Base-by-base conservation (phyloP, 2,113 vertebrate genomes). In the Dryoscopus gambensis region DNA sequence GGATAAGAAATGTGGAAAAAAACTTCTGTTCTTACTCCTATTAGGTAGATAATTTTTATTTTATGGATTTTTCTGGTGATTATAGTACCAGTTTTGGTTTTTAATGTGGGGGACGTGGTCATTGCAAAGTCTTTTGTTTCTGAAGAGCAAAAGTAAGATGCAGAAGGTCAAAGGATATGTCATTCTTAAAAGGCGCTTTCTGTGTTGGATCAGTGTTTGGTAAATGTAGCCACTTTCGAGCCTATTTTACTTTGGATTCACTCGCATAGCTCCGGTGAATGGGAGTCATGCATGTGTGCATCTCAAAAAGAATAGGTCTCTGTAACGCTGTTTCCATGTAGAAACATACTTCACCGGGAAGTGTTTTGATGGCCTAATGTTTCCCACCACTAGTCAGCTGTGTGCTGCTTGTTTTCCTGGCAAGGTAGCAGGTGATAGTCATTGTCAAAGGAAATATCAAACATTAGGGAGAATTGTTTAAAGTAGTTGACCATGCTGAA, bases 161-260 rank as follows among this genome's bases (percentile, higher is more conserved):
- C 78, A 70, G 74, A 35, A 83, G 68, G 71, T 82, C 42, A 28
- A 87, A 93, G 62, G 74, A 65, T 55, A 19, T 81, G 65, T 93
- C 42, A 39, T 71, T 80, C 62, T 67, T 67, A 87, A 89, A 92
- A 85, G 62, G 30, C 4, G 0, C 59, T 92, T 70, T 89, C 74
- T 93, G 42, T 87, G 50, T 75, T 67, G 62, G 57, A 80, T 94
- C 74, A 56, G 0, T 67, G 67, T 87, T 92, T 73, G 53, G 81
- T 94, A 84, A 87, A 93, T 87, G 87, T 75, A 60, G 71, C 53
- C 12, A 31, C 67, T 95, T 94, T 65, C 5, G 42, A 83, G 59
- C 60, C 75, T 92, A 13, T 95, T 97, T 60, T 95, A 25, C 76
- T 95, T 60, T 53, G 74, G 74, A 93, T 93, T 85, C 84, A 67